phyloP scores from a whole-genome alignment of 2,113 vertebrate species.

The Cyphomyrus plagiostoma region DNA sequence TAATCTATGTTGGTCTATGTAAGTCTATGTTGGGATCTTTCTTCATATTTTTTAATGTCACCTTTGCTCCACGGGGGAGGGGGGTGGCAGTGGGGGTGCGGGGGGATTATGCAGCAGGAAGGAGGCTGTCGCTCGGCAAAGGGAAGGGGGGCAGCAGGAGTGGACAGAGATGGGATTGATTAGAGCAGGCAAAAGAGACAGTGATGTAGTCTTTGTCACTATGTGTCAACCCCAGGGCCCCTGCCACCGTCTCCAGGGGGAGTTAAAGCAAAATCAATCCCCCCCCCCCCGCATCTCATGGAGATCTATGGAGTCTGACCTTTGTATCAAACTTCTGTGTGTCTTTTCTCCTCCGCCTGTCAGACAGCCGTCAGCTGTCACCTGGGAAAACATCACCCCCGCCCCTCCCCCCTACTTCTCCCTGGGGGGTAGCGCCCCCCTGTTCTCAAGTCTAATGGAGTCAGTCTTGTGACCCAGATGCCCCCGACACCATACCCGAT shows the following conservation, averaged over 20 bases:
- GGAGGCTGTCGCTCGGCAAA: background rate
- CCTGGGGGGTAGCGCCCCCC: background rate
- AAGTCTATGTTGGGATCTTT: background rate
- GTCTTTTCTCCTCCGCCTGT: constrained; percentile 11
- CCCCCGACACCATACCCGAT: background rate
- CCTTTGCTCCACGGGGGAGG: background rate
- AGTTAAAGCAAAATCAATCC: constrained; percentile 40
- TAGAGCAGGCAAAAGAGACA: constrained; percentile 51
- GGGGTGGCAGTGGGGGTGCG: background rate
- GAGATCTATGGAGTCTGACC: constrained; percentile 30
- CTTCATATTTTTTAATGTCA: background rate
- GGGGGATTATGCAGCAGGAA: background rate
- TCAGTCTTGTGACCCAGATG: background rate
- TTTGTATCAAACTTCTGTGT: constrained; percentile 26
- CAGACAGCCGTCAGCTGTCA: constrained; percentile 15
- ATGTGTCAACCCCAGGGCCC: constrained; percentile 37
- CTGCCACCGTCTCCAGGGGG: constrained; percentile 17
- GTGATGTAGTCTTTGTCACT: constrained; percentile 52
- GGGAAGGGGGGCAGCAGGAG: constrained; percentile 5
- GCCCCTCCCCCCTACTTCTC: background rate
- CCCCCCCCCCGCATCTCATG: constrained; percentile 21
- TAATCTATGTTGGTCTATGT: too few species aligned
- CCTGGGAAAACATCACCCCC: background rate
- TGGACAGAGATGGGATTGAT: constrained; percentile 52
- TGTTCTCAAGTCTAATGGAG: background rate